Conservation (phyloP, 2,113 vertebrate species). For the Ophiodon elongatus region DNA sequence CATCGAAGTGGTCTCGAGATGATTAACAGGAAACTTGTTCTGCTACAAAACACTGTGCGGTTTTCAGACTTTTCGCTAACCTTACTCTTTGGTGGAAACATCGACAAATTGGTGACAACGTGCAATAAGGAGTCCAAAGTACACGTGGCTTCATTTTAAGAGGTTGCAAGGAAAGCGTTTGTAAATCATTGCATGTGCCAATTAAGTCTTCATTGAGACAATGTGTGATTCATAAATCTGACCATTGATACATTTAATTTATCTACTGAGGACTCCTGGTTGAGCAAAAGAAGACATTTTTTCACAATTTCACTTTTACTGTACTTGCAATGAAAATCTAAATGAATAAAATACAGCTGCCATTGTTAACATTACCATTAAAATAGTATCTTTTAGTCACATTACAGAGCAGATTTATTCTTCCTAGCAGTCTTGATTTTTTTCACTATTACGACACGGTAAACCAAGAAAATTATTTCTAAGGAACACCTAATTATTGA, state of each 20-base stretch:
- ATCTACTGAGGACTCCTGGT: not conserved
- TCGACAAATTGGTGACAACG: not conserved
- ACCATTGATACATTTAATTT: not conserved
- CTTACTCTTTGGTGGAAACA: not conserved
- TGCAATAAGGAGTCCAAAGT: not conserved
- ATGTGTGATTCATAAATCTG: not conserved
- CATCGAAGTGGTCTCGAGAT: not conserved
- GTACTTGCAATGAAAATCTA: not conserved
- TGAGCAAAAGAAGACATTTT: not conserved
- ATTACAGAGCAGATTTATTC: not conserved
- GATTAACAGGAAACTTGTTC: not conserved
- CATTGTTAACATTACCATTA: not conserved
- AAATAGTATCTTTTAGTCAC: not conserved
- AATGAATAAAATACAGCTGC: conserved; percentile 10
- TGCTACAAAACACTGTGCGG: not conserved
- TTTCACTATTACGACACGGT: conserved; percentile 7
- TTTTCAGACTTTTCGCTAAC: not conserved
- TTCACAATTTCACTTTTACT: not conserved
- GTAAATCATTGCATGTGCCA: not conserved
- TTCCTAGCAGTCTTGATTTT: conserved; percentile 11
- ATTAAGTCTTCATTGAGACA: not conserved
- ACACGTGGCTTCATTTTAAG: not conserved
- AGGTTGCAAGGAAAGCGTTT: not conserved
- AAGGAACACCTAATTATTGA: conserved; percentile 21
- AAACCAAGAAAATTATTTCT: conserved; percentile 19